Conservation (phyloP, 2,113 vertebrate genomes). For the Vulpes lagopus region DNA sequence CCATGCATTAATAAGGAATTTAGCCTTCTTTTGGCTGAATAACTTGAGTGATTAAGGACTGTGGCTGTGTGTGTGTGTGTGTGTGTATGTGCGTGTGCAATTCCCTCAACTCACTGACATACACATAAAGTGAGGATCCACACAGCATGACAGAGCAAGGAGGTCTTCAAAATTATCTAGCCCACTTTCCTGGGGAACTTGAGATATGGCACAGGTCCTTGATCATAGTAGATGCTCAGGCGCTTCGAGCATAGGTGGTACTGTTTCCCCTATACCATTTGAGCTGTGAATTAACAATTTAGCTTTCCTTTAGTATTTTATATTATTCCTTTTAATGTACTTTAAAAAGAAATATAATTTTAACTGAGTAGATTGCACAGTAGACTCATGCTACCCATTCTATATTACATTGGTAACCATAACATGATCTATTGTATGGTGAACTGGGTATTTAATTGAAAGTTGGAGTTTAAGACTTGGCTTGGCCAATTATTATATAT, state of each 20-base stretch:
- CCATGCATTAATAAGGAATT: background rate
- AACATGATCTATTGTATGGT: background rate
- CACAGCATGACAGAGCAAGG: background rate
- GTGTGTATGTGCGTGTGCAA: background rate
- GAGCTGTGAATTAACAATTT: background rate
- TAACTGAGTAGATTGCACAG: background rate
- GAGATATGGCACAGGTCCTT: background rate
- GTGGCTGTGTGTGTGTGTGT: background rate
- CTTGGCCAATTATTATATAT: background rate
- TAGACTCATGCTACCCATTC: background rate
- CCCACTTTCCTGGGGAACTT: background rate
- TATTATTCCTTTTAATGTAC: constrained; percentile 11
- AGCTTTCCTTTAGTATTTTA: constrained; percentile 20
- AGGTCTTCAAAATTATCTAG: background rate
- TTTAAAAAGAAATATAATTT: constrained; percentile 32
- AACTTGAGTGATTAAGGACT: background rate
- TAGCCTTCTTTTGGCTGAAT: constrained; percentile 18
- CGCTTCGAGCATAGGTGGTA: background rate
- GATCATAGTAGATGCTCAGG: background rate
- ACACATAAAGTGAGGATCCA: background rate
- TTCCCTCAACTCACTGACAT: background rate
- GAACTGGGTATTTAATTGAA: background rate
- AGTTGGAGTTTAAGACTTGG: constrained; percentile 47
- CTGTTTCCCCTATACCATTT: background rate
- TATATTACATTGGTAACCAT: background rate